Conservation (phyloP, 2,797 vertebrate genomes). For the Acomys russatus region DNA sequence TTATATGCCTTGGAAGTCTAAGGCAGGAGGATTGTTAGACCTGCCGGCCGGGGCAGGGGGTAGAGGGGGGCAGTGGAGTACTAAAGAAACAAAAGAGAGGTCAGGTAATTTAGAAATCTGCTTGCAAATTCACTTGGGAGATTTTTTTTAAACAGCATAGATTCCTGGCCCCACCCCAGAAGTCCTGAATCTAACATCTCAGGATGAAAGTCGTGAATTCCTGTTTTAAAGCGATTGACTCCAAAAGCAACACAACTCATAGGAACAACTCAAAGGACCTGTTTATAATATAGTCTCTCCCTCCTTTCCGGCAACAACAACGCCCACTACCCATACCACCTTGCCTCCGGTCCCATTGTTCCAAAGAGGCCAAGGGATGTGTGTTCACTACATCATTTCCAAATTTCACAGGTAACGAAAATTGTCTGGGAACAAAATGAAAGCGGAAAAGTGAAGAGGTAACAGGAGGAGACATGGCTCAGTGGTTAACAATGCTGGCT, state of each 20-base stretch:
- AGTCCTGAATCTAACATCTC: not conserved
- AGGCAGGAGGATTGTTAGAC: not conserved
- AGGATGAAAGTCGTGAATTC: not conserved
- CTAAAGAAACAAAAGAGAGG: not conserved
- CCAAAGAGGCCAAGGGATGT: not conserved
- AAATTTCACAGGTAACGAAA: not conserved
- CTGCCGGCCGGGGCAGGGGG: not conserved
- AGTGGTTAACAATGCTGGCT: not conserved
- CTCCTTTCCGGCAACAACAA: too few species aligned
- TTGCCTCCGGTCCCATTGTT: not conserved
- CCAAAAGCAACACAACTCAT: not conserved
- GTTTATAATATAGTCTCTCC: not conserved
- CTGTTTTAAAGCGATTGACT: not conserved
- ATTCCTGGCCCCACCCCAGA: not conserved
- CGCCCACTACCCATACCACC: not conserved
- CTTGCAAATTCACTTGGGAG: not conserved
- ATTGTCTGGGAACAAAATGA: not conserved
- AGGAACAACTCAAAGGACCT: not conserved
- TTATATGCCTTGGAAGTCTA: not conserved
- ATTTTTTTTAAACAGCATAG: not conserved
- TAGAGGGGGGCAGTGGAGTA: not conserved
- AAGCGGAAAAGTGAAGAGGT: not conserved
- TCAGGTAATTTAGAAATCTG: not conserved
- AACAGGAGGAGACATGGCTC: not conserved
- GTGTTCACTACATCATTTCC: not conserved